Conservation (phyloP, 1,140 invertebrate genomes). For the Rhopalosiphum padi region DNA sequence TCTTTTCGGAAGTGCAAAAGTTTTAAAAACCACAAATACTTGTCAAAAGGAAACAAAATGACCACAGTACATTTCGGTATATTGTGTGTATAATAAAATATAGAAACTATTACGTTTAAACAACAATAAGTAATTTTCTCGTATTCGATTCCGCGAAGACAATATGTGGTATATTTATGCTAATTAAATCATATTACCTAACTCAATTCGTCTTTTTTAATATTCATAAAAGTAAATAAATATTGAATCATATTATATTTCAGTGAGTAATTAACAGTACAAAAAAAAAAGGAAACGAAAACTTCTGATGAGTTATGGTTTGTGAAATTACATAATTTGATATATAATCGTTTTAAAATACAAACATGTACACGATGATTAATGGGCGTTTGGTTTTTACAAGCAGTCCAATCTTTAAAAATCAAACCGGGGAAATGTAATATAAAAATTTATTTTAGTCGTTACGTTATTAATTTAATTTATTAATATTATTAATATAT, state of each 20-base stretch:
- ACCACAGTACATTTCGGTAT: background rate
- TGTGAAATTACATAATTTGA: background rate
- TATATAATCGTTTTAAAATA: conserved; percentile 12
- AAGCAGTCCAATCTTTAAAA: background rate
- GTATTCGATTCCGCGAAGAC: background rate
- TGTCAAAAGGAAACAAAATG: conserved; percentile 46
- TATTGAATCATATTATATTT: background rate
- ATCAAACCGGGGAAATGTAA: background rate
- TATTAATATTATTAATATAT: background rate
- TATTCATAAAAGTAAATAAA: background rate
- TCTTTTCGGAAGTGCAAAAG: conserved; percentile 36
- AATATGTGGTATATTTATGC: no score
- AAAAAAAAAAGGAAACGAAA: background rate
- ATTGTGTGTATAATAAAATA: background rate
- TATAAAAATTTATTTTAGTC: background rate
- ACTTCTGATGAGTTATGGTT: conserved; percentile 5
- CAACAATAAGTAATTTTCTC: background rate
- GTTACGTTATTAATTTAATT: background rate
- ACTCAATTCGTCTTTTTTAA: background rate
- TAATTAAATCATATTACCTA: background rate
- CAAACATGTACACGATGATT: conserved; percentile 21
- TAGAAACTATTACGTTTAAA: background rate
- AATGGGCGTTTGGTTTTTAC: background rate
- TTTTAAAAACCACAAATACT: conserved; percentile 54
- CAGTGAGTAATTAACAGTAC: background rate